Base-by-base conservation (phyloP, 2,888 invertebrate genomes). In the Taphrorychus bicolor region DNA sequence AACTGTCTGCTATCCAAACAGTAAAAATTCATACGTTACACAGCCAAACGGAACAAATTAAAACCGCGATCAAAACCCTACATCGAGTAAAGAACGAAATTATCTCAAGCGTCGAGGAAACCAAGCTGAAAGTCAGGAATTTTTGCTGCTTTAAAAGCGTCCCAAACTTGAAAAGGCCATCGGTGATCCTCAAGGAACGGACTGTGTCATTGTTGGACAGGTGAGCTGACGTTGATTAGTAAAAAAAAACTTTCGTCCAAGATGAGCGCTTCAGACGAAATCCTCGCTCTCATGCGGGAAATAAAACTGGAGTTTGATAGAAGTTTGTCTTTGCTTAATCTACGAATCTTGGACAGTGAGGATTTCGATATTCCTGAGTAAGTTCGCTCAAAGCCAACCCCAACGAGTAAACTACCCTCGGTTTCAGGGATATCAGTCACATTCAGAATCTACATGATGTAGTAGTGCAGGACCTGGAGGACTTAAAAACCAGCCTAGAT, bases 371-470 rank as follows among this genome's bases (percentile, higher is more conserved):
- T 71, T 3, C 69, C 71, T 7, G 69, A 71, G 71, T 71, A 71
- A 69, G 64, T 5, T 7, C 11, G 53, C n/a, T n/a, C n/a, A 40
- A 14, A 23, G 14, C 7, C 14, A 24, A 32, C 9, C 52, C 14
- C 18, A 16, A 3, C 24, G 5, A n/a, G n/a, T 24, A n/a, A 17
- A 58, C 3, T 5, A 16, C 3, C 24, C 19, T 23, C 0, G n/a
- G 40, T 66, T 7, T 59, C 58, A 73, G 73, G 45, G 72, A 71
- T 16, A 72, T 72, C 5, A 75, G 72, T 54, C 58, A 70, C 9
- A 72, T 76, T 24, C 73, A 74, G 62, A 72, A 75, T 45, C 65
- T 72, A n/a, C 73, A 71, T 56, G 70, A 73, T 49, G 45, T 70
- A 14, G 70, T 75, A 1, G 64, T 68, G 18, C 72, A 73, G 16